phyloP scores from a whole-genome alignment of 1,140 invertebrate genomes.

The Nephila pilipes region DNA sequence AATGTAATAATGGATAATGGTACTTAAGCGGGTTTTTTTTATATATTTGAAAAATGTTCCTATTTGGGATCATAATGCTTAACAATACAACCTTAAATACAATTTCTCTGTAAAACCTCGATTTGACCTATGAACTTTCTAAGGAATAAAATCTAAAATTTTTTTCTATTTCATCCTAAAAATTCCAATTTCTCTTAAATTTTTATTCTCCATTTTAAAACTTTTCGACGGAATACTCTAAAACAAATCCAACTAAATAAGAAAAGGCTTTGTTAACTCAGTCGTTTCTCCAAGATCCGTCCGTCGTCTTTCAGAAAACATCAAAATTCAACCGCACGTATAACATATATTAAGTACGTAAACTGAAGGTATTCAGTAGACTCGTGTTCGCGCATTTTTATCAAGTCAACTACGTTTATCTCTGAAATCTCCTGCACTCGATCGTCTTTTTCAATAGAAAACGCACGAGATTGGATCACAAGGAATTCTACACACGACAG shows the following conservation, averaged over 20 bases:
- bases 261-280: constrained; percentile 59
- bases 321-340: constrained; percentile 74
- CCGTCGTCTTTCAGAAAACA: constrained; percentile 31
- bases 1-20: too few species aligned
- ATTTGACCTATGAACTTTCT: too few species aligned
- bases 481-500: background rate
- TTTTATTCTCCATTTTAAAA: background rate
- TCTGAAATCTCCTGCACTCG: constrained; percentile 43
- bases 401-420: constrained; percentile 57
- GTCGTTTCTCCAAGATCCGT: background rate
- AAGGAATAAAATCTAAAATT: too few species aligned
- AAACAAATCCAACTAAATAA: constrained; percentile 61
- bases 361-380: constrained; percentile 46
- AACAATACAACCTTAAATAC: too few species aligned
- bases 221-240: background rate
- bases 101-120: too few species aligned
- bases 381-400: constrained; percentile 73
- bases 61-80: too few species aligned
- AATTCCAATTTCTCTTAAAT: too few species aligned
- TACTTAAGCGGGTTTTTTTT: too few species aligned
- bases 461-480: constrained; percentile 25
- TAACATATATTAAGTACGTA: constrained; percentile 68
- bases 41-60: too few species aligned
- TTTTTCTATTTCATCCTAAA: too few species aligned
- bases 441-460: constrained; percentile 48